phyloP scores from a whole-genome alignment of 2,888 invertebrate species.

The Herminia tarsipennalis region DNA sequence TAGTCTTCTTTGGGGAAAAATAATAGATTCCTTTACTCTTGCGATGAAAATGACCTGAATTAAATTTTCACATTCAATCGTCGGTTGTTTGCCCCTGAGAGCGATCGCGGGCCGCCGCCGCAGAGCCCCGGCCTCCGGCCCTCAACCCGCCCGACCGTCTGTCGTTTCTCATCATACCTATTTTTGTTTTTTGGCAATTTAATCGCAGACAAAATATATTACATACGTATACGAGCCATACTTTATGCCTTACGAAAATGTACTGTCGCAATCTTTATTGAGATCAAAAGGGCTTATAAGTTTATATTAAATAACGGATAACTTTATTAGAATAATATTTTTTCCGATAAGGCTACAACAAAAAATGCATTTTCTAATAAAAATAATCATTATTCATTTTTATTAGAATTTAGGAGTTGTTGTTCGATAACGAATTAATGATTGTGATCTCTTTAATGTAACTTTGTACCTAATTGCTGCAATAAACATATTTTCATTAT shows the following conservation, averaged over 20 bases:
- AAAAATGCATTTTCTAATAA: too few species aligned
- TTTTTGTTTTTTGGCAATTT: constrained; percentile 48
- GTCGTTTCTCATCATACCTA: constrained; percentile 61
- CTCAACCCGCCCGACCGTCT: constrained; percentile 40
- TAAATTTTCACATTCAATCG: constrained; percentile 84
- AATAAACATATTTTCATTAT: too few species aligned
- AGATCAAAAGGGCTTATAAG: too few species aligned
- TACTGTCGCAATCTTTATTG: neutral
- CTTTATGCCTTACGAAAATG: constrained; percentile 6
- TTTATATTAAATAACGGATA: too few species aligned
- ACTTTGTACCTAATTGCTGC: too few species aligned
- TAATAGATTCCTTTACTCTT: constrained; percentile 72
- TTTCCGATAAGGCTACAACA: too few species aligned
- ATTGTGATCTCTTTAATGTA: too few species aligned
- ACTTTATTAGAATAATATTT: too few species aligned
- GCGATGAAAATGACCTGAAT: constrained; percentile 79
- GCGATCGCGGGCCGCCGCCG: constrained; percentile 63
- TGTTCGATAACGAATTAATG: too few species aligned
- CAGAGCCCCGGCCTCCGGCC: constrained; percentile 33
- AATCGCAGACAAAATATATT: constrained; percentile 34
- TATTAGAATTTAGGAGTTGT: too few species aligned
- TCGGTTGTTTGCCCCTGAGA: constrained; percentile 75
- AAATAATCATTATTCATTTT: too few species aligned
- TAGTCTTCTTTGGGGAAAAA: constrained; percentile 69
- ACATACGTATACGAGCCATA: constrained; percentile 19